These are phyloP conservation scores for Rhaphigaster nebulosa DNA, from an alignment of 2,888 invertebrate genomes.

Conservation along the genomic window DNA sequence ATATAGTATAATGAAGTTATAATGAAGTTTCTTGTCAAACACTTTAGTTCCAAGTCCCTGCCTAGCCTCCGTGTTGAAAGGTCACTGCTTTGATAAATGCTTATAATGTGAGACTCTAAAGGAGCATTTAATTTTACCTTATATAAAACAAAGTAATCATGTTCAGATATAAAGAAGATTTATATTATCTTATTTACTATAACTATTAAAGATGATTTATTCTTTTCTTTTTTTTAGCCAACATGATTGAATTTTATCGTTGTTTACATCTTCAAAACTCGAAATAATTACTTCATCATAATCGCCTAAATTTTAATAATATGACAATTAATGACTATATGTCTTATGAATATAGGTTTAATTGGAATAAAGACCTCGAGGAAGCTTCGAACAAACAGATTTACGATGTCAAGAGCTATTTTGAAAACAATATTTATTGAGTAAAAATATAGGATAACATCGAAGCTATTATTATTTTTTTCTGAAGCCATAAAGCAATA, in stretches of 20 bases:
- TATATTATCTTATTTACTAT: no score
- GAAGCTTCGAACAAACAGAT: background rate
- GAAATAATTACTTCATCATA: background rate
- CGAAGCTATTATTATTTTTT: background rate
- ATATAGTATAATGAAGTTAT: no score
- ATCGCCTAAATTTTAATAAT: background rate
- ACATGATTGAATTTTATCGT: no score
- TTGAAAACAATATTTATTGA: background rate
- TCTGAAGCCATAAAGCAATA: background rate
- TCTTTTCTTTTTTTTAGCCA: no score
- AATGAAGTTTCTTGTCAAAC: no score
- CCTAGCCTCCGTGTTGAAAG: background rate
- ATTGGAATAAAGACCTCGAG: background rate
- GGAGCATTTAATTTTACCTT: no score
- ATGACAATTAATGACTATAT: background rate
- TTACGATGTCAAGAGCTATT: background rate
- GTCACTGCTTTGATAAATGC: background rate
- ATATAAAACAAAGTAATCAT: no score
- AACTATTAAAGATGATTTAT: no score
- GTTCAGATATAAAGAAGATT: no score
- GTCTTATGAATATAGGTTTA: background rate
- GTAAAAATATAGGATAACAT: background rate
- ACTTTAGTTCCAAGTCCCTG: no score
- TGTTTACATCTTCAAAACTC: no score
- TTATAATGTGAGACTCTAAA: no score